These are phyloP conservation scores for Chiroxiphia lanceolata DNA, from an alignment of 2,797 vertebrate species.

Conservation along the genomic window DNA sequence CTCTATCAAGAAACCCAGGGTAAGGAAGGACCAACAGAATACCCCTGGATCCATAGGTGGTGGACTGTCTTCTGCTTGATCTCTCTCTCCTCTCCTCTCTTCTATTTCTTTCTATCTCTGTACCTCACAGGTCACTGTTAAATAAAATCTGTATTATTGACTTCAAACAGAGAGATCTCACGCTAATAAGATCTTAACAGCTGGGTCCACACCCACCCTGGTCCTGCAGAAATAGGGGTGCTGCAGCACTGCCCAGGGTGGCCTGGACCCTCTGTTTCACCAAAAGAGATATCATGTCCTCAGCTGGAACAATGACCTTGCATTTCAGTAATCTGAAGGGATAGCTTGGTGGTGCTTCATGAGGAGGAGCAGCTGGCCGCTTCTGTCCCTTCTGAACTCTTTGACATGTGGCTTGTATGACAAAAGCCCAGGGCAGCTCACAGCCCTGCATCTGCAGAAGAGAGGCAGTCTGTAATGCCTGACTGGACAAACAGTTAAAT, in stretches of 20 bases:
- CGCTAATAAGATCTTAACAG: background rate
- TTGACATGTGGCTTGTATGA: background rate
- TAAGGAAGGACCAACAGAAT: background rate
- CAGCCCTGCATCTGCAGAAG: background rate
- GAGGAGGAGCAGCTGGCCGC: background rate
- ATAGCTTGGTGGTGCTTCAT: background rate
- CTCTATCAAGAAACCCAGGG: background rate
- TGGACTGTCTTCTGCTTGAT: background rate
- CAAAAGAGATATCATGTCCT: background rate
- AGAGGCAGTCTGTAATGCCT: background rate
- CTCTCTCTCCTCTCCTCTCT: background rate
- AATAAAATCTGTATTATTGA: background rate
- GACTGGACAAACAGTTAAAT: background rate
- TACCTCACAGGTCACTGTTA: background rate
- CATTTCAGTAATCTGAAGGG: background rate
- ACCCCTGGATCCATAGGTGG: background rate
- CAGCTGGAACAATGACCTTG: accelerated
- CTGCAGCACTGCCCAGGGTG: background rate
- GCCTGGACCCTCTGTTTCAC: background rate
- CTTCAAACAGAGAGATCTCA: background rate
- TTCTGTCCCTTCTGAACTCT: background rate
- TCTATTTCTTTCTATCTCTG: background rate
- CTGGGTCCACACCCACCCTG: background rate
- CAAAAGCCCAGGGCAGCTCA: background rate
- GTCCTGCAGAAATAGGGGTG: background rate